These are phyloP conservation scores for Astur gentilis DNA, from an alignment of 2,113 vertebrate genomes.

Conservation along the genomic window DNA sequence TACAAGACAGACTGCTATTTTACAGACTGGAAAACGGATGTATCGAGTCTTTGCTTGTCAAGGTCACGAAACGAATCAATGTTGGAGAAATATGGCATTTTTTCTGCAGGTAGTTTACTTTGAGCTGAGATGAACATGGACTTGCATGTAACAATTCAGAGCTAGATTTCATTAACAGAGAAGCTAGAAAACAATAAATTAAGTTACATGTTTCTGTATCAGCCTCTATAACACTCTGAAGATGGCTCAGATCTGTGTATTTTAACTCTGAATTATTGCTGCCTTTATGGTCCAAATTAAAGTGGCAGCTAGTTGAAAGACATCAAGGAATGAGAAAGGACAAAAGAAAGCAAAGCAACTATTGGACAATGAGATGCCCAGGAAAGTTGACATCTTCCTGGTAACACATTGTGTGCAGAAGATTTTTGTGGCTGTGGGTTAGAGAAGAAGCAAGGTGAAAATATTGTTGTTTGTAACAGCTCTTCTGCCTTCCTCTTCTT, in stretches of 20 bases:
- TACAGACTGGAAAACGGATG: background rate
- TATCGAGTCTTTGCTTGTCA: conserved; percentile 4
- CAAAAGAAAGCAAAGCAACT: background rate
- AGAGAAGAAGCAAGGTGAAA: background rate
- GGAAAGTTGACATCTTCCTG: background rate
- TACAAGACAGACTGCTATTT: background rate
- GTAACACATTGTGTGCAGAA: background rate
- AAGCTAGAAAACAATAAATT: background rate
- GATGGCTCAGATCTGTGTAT: background rate
- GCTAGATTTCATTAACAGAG: background rate
- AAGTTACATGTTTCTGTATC: background rate
- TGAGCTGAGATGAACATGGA: background rate
- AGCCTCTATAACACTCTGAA: background rate
- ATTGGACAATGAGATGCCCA: background rate
- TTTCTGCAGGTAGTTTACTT: background rate
- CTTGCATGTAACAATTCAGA: background rate
- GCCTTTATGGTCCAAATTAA: background rate
- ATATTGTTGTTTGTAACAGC: background rate
- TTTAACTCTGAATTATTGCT: background rate
- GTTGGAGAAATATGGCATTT: background rate
- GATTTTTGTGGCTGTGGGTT: background rate
- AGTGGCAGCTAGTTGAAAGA: background rate
- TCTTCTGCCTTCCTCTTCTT: background rate
- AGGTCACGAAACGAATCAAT: background rate
- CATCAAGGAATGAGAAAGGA: background rate